Percentiles rank a stretch among this genome's conserved stretches.
These are phyloP conservation scores for Miniopterus natalensis DNA, from an alignment of 2,113 vertebrate species.

Conservation along the genomic window DNA sequence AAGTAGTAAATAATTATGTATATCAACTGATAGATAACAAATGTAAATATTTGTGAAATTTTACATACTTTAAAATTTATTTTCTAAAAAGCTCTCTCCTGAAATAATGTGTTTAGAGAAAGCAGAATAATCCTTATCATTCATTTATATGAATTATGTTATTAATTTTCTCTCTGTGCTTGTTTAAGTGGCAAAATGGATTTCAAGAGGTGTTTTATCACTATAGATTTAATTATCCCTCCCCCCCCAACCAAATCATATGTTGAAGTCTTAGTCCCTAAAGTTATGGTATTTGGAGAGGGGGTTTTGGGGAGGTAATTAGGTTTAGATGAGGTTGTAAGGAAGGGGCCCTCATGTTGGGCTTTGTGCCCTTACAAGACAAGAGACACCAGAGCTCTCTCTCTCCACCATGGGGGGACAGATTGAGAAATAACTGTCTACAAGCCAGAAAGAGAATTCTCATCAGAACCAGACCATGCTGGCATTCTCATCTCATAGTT, in stretches of 20 bases:
- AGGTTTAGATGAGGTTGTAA: neutral
- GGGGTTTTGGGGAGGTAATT: neutral
- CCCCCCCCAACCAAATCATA: neutral
- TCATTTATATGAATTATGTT: neutral
- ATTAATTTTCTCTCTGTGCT: neutral
- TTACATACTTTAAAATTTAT: neutral
- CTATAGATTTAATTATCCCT: neutral
- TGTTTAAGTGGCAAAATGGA: slow-evolving; percentile 4
- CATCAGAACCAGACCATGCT: neutral
- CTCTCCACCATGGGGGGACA: neutral
- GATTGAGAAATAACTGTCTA: neutral
- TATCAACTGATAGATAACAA: neutral
- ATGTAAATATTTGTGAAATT: neutral
- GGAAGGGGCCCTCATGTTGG: neutral
- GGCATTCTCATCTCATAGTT: neutral
- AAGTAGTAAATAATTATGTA: neutral
- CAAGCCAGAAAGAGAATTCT: neutral
- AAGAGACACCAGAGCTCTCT: neutral
- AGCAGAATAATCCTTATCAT: neutral
- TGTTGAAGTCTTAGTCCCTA: neutral
- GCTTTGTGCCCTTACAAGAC: neutral
- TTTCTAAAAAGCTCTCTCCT: neutral
- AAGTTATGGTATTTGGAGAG: neutral
- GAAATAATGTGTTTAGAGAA: neutral
- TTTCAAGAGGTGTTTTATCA: neutral